Evolutionary conservation across 2,113 vertebrate species (phyloP).

Genomic region (Microcebus lehilahytsara): DNA sequence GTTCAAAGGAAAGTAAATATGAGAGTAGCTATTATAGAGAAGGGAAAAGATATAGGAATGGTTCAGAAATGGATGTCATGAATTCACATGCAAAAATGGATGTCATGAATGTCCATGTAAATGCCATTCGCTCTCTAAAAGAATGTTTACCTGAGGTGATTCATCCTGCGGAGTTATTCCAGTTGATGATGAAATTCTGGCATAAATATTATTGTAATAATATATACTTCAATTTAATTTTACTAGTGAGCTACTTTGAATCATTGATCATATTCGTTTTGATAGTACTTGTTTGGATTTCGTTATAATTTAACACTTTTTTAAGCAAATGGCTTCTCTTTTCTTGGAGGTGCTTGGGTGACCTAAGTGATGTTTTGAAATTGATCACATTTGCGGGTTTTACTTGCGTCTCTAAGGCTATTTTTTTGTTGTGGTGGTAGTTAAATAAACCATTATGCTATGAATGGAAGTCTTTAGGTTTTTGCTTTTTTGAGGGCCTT

Average conservation of each 20-base stretch:
- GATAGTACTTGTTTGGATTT: conserved; percentile 12
- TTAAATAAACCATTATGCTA: background rate
- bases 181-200: background rate
- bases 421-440: background rate
- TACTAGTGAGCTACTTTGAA: background rate
- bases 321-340: background rate
- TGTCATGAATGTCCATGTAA: background rate
- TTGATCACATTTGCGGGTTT: background rate
- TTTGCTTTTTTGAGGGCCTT: background rate
- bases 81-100: background rate
- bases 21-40: conserved; percentile 5
- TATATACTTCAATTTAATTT: conserved; percentile 16
- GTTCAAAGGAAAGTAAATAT: conserved; percentile 19
- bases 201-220: background rate
- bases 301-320: background rate
- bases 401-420: background rate
- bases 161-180: background rate
- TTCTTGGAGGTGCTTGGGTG: background rate
- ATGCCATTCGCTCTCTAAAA: conserved; percentile 1
- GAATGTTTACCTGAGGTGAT: background rate
- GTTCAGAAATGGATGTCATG: conserved; percentile 38
- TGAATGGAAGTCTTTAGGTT: conserved; percentile 10
- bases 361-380: background rate
- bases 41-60: background rate
- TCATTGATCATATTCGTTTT: conserved; percentile 17